Base-by-base conservation (phyloP, 2,888 invertebrate species). In the Emmelina monodactyla region DNA sequence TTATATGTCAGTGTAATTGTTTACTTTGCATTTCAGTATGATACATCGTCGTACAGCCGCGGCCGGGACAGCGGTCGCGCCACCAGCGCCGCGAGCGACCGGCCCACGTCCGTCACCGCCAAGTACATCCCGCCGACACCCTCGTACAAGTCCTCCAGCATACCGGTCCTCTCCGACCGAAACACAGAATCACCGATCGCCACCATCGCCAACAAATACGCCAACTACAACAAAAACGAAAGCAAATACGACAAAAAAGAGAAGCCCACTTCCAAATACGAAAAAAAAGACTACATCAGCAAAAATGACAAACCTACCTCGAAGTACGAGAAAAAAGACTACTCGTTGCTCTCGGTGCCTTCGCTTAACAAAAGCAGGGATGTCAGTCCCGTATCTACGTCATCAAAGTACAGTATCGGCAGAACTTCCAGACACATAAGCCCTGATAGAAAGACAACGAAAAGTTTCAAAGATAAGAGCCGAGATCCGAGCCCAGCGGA, bases 401-500 rank as follows among this genome's bases (percentile, higher is more conserved):
- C 62, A 31, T 68, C 73, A 25, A 76, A 75, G 51, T 80, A 78
- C 41, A 65, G 62, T 47, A 52, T 72, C 41, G 72, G 58, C 44
- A 58, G 69, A 52, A 49, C 70, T 36, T 68, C 83, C 13, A 65
- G 82, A 39, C 80, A 79, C 35, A 55, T 76, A 4, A 82, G 83
- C 50, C 83, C 83, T 9, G 82, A 78, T 14, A 71, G 76, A 46
- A 67, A 64, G 58, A 50, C 51, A 29, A 51, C 58, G 5, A 76
- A 71, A 55, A 63, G 42, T 43, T 62, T 52, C 39, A 75, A 71
- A 63, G 71, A 72, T 38, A 76, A 73, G 60, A 66, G 55, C 31
- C 73, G 84, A 44, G 86, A 86, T 53, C 72, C 82, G 10, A 86
- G 84, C 53, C 82, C 85, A 40, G 58, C 63, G 44, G 81, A 75